Base-by-base conservation (phyloP, 1,140 invertebrate species). In the Papilio polytes region DNA sequence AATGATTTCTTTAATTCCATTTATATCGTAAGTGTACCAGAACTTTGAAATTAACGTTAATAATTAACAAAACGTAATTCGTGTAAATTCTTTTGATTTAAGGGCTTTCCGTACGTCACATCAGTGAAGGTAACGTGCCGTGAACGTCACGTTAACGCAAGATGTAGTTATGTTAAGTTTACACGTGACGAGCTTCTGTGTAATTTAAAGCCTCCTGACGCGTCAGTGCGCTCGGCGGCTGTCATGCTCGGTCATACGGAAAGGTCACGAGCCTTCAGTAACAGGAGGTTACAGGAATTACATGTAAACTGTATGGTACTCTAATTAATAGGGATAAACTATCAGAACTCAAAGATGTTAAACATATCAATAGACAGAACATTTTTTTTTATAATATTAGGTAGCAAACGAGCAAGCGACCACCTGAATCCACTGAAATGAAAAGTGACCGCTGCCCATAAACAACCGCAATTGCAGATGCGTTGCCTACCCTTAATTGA, bases 161-260 rank as follows among this genome's bases (percentile, higher is more conserved):
- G 22, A 70, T 70, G 63, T 70, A 70, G 63, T 70, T 70, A 70
- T 70, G 63, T 70, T 31, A 31, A 31, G 63, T 70, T 70, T 70
- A 70, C 63, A 70, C 63, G 63, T 70, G 63, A 70, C 63, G 63
- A 70, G 12, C 12, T 36, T 31, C 63, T 13, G 63, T 70, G 63
- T 70, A 70, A 70, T 70, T 70, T 70, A 70, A 36, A 70, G 63
- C 63, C 63, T 70, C 63, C 63, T 70, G 63, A 70, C 63, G 63
- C 63, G 63, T 70, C 63, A 70, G 63, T 70, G 63, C 63, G 63
- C 26, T 63, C 59, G 59, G 56, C 9, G 10, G 63, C 63, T 70
- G 63, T 70, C 26, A 70, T 70, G 26, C 63, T 70, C 63, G 63
- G 63, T 70, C 63, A 70, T 26, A 70, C 63, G 63, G 63, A 70